phyloP scores from a whole-genome alignment of 1,140 invertebrate genomes.

The Solenopsis invicta region DNA sequence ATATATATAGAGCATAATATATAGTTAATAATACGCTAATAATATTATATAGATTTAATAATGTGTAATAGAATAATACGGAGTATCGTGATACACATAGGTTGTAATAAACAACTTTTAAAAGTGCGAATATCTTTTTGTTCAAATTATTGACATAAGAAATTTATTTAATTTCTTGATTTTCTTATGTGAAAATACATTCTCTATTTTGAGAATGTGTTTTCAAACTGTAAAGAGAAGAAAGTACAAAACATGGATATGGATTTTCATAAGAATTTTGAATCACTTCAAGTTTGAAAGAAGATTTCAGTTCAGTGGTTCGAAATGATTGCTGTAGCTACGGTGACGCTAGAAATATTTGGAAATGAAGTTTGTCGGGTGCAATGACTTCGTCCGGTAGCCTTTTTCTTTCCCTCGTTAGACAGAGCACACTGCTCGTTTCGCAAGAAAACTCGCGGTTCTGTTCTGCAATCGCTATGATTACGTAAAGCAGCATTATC shows the following conservation, averaged over 20 bases:
- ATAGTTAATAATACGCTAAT: slow-evolving; percentile 37
- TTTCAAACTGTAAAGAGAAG: neutral
- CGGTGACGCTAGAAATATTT: slow-evolving; percentile 9
- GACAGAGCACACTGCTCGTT: slow-evolving; percentile 29
- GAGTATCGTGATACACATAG: neutral
- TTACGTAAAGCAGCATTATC: slow-evolving; percentile 53
- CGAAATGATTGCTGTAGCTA: neutral
- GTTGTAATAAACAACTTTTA: neutral
- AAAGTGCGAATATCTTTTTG: neutral
- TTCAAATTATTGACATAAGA: neutral
- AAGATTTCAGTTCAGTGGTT: neutral
- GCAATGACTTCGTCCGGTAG: neutral
- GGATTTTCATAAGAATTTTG: neutral
- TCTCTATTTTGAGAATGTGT: neutral
- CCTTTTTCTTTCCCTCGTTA: slow-evolving; percentile 42
- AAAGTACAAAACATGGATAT: neutral
- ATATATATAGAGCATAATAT: slow-evolving; percentile 20
- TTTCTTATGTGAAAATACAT: too few relatives aligned
- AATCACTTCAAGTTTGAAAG: neutral
- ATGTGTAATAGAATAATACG: neutral
- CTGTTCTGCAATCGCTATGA: slow-evolving; percentile 34
- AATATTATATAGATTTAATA: neutral
- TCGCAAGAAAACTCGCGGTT: slow-evolving; percentile 45
- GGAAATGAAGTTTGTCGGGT: slow-evolving; percentile 3
- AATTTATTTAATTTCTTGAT: neutral